These are phyloP conservation scores for Misgurnus anguillicaudatus DNA, from an alignment of 2,113 vertebrate genomes.

Conservation along the genomic window DNA sequence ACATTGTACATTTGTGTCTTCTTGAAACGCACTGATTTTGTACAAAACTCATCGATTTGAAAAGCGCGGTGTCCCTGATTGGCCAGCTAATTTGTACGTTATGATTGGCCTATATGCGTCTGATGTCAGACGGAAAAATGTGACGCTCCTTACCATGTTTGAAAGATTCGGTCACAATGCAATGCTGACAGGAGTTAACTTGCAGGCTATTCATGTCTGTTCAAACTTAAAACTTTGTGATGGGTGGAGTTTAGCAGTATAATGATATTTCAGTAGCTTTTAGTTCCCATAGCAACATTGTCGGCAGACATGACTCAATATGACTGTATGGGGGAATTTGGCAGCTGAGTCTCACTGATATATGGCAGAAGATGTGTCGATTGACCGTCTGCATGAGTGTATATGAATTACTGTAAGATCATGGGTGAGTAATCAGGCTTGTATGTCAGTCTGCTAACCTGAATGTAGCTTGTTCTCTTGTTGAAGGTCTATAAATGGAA, in stretches of 20 bases:
- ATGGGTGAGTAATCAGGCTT: slow-evolving; percentile 18
- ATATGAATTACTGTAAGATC: background rate
- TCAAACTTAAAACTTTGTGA: background rate
- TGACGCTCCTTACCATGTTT: too few relatives aligned
- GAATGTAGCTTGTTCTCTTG: slow-evolving; percentile 14
- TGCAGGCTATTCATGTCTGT: too few relatives aligned
- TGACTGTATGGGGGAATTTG: slow-evolving; percentile 19
- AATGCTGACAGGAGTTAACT: too few relatives aligned
- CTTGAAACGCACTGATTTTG: too few relatives aligned
- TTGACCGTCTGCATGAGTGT: background rate
- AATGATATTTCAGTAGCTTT: slow-evolving; percentile 9
- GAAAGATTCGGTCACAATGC: too few relatives aligned
- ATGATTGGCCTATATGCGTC: too few relatives aligned
- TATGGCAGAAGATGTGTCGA: slow-evolving; percentile 10
- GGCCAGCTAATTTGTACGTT: too few relatives aligned
- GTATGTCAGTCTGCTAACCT: background rate
- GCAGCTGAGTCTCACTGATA: slow-evolving; percentile 19
- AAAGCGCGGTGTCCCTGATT: too few relatives aligned
- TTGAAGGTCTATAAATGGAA: slow-evolving; percentile 33
- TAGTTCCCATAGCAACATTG: slow-evolving; percentile 6
- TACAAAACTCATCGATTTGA: too few relatives aligned
- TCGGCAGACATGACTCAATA: slow-evolving; percentile 23
- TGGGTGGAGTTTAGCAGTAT: background rate
- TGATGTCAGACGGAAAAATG: too few relatives aligned
- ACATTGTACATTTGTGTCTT: too few relatives aligned